These are phyloP conservation scores for Elgonia sp. DNA, from an alignment of 2,888 invertebrate genomes.

Conservation along the genomic window DNA sequence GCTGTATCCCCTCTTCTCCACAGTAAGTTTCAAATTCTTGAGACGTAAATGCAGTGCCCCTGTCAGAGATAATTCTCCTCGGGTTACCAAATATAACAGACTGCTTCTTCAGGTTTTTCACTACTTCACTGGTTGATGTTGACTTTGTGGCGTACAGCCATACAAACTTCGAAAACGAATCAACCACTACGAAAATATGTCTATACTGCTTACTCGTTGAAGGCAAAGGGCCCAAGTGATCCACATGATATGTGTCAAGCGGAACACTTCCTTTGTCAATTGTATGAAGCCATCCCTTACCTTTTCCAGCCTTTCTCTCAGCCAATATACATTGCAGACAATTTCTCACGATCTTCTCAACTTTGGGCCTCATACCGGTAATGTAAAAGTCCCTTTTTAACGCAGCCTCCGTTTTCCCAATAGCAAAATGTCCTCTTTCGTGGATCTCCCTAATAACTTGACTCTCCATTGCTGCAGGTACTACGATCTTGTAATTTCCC, in stretches of 20 bases:
- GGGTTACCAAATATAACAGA: too few species aligned
- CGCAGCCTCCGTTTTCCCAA: constrained; percentile 5
- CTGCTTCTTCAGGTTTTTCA: too few species aligned
- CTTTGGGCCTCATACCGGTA: background rate
- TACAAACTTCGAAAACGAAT: background rate
- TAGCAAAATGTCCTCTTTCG: constrained; percentile 16
- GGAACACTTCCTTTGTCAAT: constrained; percentile 8
- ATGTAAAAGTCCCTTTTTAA: background rate
- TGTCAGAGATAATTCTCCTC: too few species aligned
- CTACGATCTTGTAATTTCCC: background rate
- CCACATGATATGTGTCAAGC: constrained; percentile 6
- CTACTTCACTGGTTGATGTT: too few species aligned
- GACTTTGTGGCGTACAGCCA: too few species aligned
- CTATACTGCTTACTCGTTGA: background rate
- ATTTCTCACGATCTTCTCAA: background rate
- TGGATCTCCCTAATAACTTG: background rate
- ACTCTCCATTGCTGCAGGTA: background rate
- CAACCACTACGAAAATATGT: background rate
- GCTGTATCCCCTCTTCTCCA: too few species aligned
- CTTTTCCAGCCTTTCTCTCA: constrained; percentile 17
- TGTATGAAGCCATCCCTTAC: constrained; percentile 16
- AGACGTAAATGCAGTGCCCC: too few species aligned
- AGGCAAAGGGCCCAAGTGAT: constrained; percentile 6
- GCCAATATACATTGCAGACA: constrained; percentile 10
- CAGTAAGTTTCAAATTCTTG: too few species aligned